Base-by-base conservation (phyloP, 2,113 vertebrate species). In the Petrocephalus microphthalmus region DNA sequence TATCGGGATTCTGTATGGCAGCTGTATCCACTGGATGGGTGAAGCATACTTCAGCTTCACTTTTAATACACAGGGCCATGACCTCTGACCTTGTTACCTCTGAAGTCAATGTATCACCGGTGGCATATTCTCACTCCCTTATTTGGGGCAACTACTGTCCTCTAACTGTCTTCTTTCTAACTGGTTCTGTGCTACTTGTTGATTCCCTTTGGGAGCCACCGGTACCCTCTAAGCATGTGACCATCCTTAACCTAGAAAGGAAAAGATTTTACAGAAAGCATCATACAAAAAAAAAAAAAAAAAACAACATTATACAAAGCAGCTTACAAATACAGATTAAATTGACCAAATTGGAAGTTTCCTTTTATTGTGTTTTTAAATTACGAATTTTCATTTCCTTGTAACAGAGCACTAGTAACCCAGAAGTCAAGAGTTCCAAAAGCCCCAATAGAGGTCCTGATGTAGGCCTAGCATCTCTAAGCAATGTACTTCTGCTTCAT, bases 51-150 rank as follows among this genome's bases (percentile, higher is more conserved):
- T 85, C 29, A 56, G 51, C 1, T 85, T 53, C 84, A 54, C 52
- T 85, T 85, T 85, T 85, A 19, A 56, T 51, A 85, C 51, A 85
- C 25, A 85, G 52, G 51, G 84, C 6, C 84, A 37, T 56, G 52
- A 56, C 52, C 52, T 49, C 29, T 85, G 25, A 37, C 20, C 49
- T 54, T 29, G 25, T 29, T 51, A 25, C n/a, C n/a, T 85, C 25
- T 19, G 25, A 56, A 29, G 11, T 85, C 15, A 54, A 15, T 54
- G 29, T 54, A 13, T 85, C 49, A 33, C 7, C 25, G 15, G 51
- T 85, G n/a, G 19, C 51, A 85, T 54, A 29, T 74, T n/a, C 49
- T 37, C 49, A 85, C 22, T 20, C n/a, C 2, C n/a, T 52, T 29
- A 51, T 29, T 29, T 19, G 13, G 42, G 51, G 22, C 81, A 29